phyloP scores from a whole-genome alignment of 2,113 vertebrate species.

The Cryptotis parvus region DNA sequence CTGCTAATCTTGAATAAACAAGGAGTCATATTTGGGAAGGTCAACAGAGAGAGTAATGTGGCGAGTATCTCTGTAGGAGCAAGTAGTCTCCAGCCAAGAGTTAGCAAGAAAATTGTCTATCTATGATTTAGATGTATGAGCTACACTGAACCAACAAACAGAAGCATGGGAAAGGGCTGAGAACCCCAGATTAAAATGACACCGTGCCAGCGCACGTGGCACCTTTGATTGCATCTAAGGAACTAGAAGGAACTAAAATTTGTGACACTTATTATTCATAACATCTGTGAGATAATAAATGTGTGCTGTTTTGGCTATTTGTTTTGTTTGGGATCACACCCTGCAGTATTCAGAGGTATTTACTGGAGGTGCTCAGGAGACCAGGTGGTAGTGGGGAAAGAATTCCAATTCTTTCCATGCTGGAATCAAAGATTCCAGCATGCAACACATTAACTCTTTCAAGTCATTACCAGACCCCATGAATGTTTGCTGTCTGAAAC shows the following conservation, averaged over 20 bases:
- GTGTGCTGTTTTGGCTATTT: neutral
- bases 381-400: too few relatives aligned
- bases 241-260: neutral
- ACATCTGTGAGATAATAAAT: neutral
- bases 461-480: too few relatives aligned
- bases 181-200: neutral
- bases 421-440: too few relatives aligned
- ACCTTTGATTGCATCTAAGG: neutral
- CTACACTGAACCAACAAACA: neutral
- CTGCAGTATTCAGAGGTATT: too few relatives aligned
- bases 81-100: neutral
- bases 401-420: too few relatives aligned
- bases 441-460: too few relatives aligned
- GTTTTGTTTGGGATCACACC: too few relatives aligned
- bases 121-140: neutral
- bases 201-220: neutral
- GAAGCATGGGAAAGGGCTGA: neutral
- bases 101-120: neutral
- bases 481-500: neutral
- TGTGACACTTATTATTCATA: neutral
- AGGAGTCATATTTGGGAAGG: neutral
- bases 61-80: neutral
- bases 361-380: too few relatives aligned
- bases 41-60: neutral
- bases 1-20: conserved; percentile 11